A percentile compares a stretch with the other conserved stretches of the same genome.
phyloP scores from a whole-genome alignment of 2,113 vertebrate species.

The Excalfactoria chinensis region DNA sequence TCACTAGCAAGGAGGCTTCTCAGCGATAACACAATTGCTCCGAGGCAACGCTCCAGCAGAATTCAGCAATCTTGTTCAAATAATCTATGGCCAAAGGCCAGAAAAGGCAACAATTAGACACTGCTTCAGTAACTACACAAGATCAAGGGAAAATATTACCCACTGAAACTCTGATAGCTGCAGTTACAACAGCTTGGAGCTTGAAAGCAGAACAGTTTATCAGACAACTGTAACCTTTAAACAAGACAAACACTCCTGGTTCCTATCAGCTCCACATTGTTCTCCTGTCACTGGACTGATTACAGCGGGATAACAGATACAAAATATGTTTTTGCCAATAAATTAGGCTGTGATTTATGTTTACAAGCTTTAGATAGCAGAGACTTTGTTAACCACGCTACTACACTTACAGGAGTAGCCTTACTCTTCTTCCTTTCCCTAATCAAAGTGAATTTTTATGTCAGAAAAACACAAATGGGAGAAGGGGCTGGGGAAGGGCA shows the following conservation, averaged over 20 bases:
- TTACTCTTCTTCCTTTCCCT: neutral
- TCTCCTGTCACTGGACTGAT: neutral
- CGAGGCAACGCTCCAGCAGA: neutral
- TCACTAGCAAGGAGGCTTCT: neutral
- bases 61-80: slow-evolving; percentile 3
- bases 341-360: neutral
- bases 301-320: neutral
- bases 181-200: neutral
- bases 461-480: neutral
- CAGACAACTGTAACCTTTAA: neutral
- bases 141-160: rapidly evolving
- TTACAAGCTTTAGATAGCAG: neutral
- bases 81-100: slow-evolving; percentile 2
- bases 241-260: neutral
- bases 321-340: neutral
- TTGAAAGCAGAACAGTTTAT: neutral
- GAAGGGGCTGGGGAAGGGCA: neutral
- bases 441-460: neutral
- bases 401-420: neutral
- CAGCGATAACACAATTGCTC: neutral
- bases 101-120: neutral
- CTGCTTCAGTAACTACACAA: neutral
- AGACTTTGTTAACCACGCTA: neutral
- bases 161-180: neutral
- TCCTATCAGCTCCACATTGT: neutral